Evolutionary conservation across 2,888 invertebrate species (phyloP), one percentile per base, ranked within the genome.

Genomic region (Arrhopalites spinosus): DNA sequence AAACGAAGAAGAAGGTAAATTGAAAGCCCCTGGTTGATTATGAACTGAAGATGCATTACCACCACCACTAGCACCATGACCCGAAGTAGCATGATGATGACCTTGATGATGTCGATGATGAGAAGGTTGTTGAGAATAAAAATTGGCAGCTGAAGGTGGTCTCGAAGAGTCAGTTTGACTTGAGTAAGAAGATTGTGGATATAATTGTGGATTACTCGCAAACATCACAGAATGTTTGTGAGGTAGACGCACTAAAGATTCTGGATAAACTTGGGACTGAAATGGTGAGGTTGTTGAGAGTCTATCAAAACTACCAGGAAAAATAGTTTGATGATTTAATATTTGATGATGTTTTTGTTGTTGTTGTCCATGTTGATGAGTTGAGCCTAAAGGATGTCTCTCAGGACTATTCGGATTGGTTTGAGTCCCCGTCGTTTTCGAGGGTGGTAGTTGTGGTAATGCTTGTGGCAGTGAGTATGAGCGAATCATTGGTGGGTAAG

Each of bases 381-480:
- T 43, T n/a, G 70, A 20, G 0, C 75, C 53, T 30, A 75, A 53
- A 0, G 80, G 79, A 13, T 78, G 76, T 43, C 78, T 75, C 50
- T 79, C 81, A 5, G 81, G 81, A 69, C 80, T 81, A 67, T 80
- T 81, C 5, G 82, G 81, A 77, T 81, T 81, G 1, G 81, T 82
- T 72, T 82, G 81, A 0, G 81, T 82, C 36, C 81, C 81, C 2
- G 80, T 80, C 11, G 78, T 80, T 43, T 78, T 80, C 43, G 76
- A 30, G 13, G 74, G 25, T 23, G 23, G 59, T 30, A 79, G 25
- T 59, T 76, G 64, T 3, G 72, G 64, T 17, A 61, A 78, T 13
- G 74, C 78, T 64, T 81, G 81, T n/a, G 81, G 81, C 15, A 81
- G 76, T 17, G 80, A 80, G 43, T 79, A 80, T 1, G 80, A 81